Evolutionary conservation across 2,888 invertebrate genomes (phyloP).

Genomic region (Sphinx pinastri): DNA sequence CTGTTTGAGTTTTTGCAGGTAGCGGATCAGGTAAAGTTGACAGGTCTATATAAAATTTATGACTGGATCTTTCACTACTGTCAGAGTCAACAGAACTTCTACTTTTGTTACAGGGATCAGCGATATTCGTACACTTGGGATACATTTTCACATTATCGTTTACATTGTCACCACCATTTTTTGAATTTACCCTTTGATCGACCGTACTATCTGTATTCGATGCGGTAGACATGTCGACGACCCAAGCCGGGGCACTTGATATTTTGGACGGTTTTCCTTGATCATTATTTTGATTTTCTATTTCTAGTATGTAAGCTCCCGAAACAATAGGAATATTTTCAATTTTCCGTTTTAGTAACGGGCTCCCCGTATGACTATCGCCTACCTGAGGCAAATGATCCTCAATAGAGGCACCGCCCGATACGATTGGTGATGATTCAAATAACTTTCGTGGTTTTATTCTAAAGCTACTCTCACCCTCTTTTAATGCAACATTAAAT

Average conservation of each 20-base stretch:
- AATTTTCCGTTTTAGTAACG: constrained; percentile 69
- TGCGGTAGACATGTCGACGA: constrained; percentile 86
- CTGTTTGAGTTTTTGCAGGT: no score
- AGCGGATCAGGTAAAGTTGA: no score
- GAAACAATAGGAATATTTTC: constrained; percentile 87
- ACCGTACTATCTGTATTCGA: constrained; percentile 40
- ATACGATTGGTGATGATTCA: no score
- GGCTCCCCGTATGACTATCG: constrained; percentile 53
- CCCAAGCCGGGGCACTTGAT: constrained; percentile 85
- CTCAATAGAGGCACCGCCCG: no score
- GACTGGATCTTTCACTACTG: no score
- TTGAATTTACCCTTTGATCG: constrained; percentile 36
- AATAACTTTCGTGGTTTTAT: no score
- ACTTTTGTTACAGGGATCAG: no score
- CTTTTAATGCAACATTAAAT: constrained; percentile 58
- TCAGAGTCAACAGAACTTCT: no score
- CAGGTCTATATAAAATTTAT: no score
- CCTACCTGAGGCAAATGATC: no score
- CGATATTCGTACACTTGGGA: no score
- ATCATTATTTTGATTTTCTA: constrained; percentile 36
- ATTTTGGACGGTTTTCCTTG: constrained; percentile 24
- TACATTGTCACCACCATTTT: constrained; percentile 49
- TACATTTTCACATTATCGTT: constrained; percentile 57
- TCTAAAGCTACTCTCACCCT: no score
- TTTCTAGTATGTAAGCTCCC: constrained; percentile 82